Evolutionary conservation across 2,113 vertebrate species (phyloP).

Genomic region (Ciconia stormi): DNA sequence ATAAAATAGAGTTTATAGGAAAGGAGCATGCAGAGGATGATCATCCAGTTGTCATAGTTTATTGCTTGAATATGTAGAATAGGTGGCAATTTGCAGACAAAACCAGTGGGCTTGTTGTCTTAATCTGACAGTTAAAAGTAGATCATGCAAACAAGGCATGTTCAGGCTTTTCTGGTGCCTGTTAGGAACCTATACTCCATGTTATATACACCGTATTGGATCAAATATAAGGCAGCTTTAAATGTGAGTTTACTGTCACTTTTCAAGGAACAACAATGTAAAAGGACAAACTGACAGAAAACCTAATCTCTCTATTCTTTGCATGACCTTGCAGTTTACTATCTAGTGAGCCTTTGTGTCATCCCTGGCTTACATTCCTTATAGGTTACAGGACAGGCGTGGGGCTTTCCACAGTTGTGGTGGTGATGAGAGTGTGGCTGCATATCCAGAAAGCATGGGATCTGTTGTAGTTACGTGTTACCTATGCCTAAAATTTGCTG

Average conservation of each 20-base stretch:
- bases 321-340: not conserved
- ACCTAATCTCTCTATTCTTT: not conserved
- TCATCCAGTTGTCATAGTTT: not conserved
- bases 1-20: not conserved
- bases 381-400: not conserved
- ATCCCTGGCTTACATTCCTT: not conserved
- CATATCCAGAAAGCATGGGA: not conserved
- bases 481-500: not conserved
- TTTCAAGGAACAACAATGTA: not conserved
- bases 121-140: conserved; percentile 17
- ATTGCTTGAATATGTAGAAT: not conserved
- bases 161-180: not conserved
- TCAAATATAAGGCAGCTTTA: not conserved
- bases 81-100: not conserved
- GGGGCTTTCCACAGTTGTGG: not conserved
- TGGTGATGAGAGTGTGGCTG: not conserved
- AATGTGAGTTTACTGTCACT: not conserved
- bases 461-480: not conserved
- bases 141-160: not conserved
- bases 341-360: not conserved
- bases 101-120: conserved; percentile 10
- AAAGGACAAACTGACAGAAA: not conserved
- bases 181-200: not conserved
- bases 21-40: not conserved
- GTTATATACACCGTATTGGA: not conserved